Evolutionary conservation across 2,888 invertebrate genomes (phyloP).

Genomic region (Caenorhabditis becei): DNA sequence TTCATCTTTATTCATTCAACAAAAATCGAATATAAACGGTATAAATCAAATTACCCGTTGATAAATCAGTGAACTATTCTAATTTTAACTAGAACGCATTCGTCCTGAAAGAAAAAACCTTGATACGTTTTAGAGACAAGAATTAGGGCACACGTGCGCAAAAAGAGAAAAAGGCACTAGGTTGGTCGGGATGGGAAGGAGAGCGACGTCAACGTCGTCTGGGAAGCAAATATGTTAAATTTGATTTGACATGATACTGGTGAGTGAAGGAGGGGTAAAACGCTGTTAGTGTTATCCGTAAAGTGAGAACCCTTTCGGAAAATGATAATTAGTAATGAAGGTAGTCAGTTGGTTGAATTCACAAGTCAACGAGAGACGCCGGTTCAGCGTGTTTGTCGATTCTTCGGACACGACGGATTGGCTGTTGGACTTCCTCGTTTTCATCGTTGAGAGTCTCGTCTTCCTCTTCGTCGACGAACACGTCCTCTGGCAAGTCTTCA

Average conservation of each 20-base stretch:
- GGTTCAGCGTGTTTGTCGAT: slow-evolving; percentile 6
- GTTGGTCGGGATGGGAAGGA: slow-evolving; percentile 2
- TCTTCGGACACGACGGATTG: background rate
- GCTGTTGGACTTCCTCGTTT: slow-evolving; percentile 5
- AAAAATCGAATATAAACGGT: slow-evolving; percentile 38
- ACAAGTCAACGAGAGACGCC: slow-evolving; percentile 15
- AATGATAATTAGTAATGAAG: slow-evolving; percentile 22
- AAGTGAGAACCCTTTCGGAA: slow-evolving; percentile 21
- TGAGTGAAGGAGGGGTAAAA: background rate
- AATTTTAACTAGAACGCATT: slow-evolving; percentile 17
- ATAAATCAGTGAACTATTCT: slow-evolving; percentile 26
- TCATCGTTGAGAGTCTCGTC: slow-evolving; percentile 20
- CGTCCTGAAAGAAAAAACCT: slow-evolving; percentile 2
- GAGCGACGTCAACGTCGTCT: slow-evolving; percentile 37
- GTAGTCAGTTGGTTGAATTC: background rate
- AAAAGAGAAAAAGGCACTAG: slow-evolving; percentile 26
- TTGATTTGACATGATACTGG: slow-evolving; percentile 44
- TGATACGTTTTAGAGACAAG: slow-evolving; percentile 38
- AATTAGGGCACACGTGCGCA: slow-evolving; percentile 19
- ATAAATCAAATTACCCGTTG: slow-evolving; percentile 31
- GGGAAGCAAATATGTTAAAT: slow-evolving; percentile 5
- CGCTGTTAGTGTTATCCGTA: slow-evolving; percentile 39
- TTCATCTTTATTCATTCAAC: slow-evolving; percentile 27
- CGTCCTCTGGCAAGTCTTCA: slow-evolving; percentile 72
- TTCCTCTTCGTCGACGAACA: slow-evolving; percentile 60